Base-by-base conservation (phyloP, 2,797 vertebrate genomes). In the Smutsia temminckii region DNA sequence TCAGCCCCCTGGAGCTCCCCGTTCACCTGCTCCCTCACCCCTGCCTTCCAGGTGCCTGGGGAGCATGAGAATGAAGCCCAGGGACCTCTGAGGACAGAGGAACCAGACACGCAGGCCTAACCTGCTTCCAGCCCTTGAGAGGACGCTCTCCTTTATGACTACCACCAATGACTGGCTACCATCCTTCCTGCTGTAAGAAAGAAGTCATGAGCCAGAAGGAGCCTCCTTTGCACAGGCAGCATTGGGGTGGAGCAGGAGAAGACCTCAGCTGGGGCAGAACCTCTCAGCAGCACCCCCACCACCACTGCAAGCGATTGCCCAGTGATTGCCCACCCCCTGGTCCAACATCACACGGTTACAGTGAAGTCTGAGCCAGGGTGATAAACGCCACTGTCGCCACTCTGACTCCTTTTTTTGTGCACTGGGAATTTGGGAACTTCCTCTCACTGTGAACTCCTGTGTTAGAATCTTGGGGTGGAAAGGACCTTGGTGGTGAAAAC, bases 41-140 rank as follows among this genome's bases (percentile, higher is more conserved):
- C 64, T 84, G 23, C 49, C 74, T 75, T 92, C 25, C 80, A 97
- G 97, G 96, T 97, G 6, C 97, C 96, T 8, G 84, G 78, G 2
- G 94, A 96, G 11, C 59, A 37, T 25, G 92, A 96, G 29, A 66
- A 89, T 6, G 83, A 95, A 91, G 92, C 40, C 68, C 97, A 96
- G 77, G 78, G 42, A 29, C 29, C 85, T 3, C 79, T 96, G 81
- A 92, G 59, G 25, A 1, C 29, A 0, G 85, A 96, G 42, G 97
- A 97, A 42, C 14, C 32, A 53, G 95, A 97, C 27, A 92, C 94
- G 68, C 72, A 11, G 90, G 96, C 94, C 92, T 97, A 37, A 92
- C 17, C 49, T 25, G 66, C 72, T 55, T 32, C 78, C 49, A 55
- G 46, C 21, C 10, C 32, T 14, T 7, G n/a, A 59, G n/a, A 86